Percentiles rank a stretch among this genome's conserved stretches.
phyloP scores from a whole-genome alignment of 2,797 vertebrate species.

The Rhincodon typus region DNA sequence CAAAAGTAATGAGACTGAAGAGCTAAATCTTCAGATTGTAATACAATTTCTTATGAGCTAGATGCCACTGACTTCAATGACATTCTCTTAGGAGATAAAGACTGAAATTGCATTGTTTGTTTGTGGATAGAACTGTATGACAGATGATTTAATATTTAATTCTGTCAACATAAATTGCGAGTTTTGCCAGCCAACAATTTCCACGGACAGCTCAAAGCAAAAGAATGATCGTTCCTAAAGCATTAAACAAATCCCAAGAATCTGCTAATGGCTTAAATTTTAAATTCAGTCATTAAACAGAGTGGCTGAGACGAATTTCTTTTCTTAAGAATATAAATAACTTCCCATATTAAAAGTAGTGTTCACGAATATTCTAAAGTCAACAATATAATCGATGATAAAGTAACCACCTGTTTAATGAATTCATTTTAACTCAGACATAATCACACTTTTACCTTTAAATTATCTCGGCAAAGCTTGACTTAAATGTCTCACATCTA shows the following conservation, averaged over 20 bases:
- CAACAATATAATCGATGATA: background rate
- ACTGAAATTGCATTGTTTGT: background rate
- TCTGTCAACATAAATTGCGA: background rate
- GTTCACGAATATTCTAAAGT: constrained; percentile 24
- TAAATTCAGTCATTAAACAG: constrained; percentile 20
- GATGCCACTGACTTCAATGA: background rate
- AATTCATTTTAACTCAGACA: background rate
- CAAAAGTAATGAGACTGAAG: background rate
- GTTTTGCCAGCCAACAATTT: background rate
- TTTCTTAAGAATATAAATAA: background rate
- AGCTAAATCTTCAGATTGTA: background rate
- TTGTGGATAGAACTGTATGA: background rate
- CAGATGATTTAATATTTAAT: no score
- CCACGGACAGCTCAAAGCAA: background rate
- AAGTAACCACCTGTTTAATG: background rate
- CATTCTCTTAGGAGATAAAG: background rate
- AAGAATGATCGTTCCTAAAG: background rate
- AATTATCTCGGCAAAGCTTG: background rate
- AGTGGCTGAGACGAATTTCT: background rate
- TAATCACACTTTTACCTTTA: background rate
- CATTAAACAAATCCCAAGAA: background rate
- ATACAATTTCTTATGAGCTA: constrained; percentile 2
- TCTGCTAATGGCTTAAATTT: constrained; percentile 4
- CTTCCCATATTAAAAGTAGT: background rate
- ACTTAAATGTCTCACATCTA: background rate